Percentiles rank a stretch among this genome's conserved stretches.
Evolutionary conservation across 2,797 vertebrate genomes (phyloP).

Genomic region (Periophthalmus magnuspinnatus): DNA sequence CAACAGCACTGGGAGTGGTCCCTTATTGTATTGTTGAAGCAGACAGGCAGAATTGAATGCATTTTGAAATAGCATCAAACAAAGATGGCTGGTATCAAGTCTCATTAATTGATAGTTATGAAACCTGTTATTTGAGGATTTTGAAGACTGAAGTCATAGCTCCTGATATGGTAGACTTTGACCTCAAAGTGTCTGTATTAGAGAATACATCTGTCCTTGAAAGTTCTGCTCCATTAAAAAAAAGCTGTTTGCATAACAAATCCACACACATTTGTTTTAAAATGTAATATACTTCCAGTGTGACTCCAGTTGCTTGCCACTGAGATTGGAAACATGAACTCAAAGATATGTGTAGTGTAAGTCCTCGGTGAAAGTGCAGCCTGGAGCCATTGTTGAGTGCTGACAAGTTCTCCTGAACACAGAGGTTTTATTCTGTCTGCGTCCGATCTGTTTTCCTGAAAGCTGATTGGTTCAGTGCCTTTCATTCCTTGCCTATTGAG

Average conservation of each 20-base stretch:
- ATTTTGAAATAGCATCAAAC: not conserved
- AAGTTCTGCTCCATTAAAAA: not conserved
- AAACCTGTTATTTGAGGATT: not conserved
- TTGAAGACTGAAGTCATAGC: not conserved
- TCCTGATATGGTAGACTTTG: not conserved
- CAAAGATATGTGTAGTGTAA: not conserved
- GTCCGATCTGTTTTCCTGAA: conserved; percentile 8
- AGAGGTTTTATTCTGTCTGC: not conserved
- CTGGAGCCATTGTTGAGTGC: conserved; percentile 7
- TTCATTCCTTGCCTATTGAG: not conserved
- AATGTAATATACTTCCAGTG: not conserved
- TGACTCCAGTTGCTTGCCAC: not conserved
- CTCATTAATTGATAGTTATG: not conserved
- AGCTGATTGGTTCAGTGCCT: not conserved
- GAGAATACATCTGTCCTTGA: not conserved
- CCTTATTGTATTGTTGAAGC: not conserved
- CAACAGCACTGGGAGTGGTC: conserved; percentile 1
- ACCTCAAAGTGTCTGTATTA: not conserved
- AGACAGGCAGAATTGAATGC: not conserved
- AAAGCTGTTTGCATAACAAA: not conserved
- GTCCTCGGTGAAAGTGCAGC: conserved; percentile 5
- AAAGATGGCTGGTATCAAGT: not conserved
- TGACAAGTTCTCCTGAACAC: conserved; percentile 8
- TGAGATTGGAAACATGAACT: conserved; percentile 3
- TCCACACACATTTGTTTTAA: not conserved